Evolutionary conservation across 2,113 vertebrate species (phyloP).

Genomic region (Pagrus major): DNA sequence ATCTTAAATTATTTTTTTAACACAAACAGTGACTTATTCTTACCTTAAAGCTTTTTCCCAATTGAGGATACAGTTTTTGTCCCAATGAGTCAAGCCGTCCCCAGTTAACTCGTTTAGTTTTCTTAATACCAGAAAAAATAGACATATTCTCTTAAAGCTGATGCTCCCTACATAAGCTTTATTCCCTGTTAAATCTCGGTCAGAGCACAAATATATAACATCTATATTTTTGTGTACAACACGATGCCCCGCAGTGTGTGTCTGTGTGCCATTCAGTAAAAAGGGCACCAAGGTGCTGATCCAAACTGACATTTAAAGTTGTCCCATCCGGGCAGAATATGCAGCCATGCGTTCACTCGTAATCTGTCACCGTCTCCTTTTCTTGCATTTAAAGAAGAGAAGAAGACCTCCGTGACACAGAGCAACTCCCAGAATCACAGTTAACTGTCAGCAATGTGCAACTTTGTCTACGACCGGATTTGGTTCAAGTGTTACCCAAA

Average conservation of each 20-base stretch:
- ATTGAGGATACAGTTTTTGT: too few species aligned
- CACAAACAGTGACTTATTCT: too few species aligned
- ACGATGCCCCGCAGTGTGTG: slow-evolving; percentile 3
- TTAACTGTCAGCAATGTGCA: slow-evolving; percentile 26
- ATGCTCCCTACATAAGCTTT: too few species aligned
- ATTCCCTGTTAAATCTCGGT: neutral
- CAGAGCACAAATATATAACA: neutral
- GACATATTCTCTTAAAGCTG: too few species aligned
- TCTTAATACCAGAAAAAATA: too few species aligned
- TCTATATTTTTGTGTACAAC: neutral
- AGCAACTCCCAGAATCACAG: slow-evolving; percentile 33
- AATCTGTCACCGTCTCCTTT: slow-evolving; percentile 47
- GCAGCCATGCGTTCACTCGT: slow-evolving; percentile 44
- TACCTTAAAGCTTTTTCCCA: too few species aligned
- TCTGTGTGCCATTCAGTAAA: slow-evolving; percentile 21
- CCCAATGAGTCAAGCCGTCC: too few species aligned
- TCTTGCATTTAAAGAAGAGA: slow-evolving; percentile 32
- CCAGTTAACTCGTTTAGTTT: too few species aligned
- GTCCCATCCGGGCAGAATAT: slow-evolving; percentile 37
- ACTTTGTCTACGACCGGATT: slow-evolving; percentile 3
- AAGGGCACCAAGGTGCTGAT: slow-evolving; percentile 56
- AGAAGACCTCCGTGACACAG: slow-evolving; percentile 14
- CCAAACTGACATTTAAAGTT: slow-evolving; percentile 62
- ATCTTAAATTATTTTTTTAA: neutral
- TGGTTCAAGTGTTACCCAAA: slow-evolving; percentile 44